Base-by-base conservation (phyloP, 2,113 vertebrate species). In the Neodon shergylaensis region DNA sequence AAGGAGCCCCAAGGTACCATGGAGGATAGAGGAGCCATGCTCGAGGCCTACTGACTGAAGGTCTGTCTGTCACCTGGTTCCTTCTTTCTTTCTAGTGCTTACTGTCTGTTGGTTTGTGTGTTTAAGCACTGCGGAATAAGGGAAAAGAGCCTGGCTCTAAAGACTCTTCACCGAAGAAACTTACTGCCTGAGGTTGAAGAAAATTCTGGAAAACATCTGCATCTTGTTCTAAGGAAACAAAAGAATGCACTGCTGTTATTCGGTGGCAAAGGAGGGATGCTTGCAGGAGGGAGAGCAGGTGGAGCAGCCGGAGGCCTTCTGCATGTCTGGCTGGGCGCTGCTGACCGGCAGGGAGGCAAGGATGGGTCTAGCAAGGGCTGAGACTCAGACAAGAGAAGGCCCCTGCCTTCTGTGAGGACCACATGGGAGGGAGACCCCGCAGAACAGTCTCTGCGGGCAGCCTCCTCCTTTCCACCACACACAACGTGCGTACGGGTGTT, bases 191-290 rank as follows among this genome's bases (percentile, higher is more conserved):
- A 96, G 88, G 95, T 93, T 96, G 95, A 94, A 96, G 94, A 88
- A 91, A 91, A 94, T 92, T 95, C 92, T 96, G 95, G 96, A 74
- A 96, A 97, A 92, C 96, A 91, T 63, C 88, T 95, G 88, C 91
- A 86, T 91, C 94, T 96, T 96, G 88, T 95, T 96, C 88, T 97
- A 94, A 96, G 96, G 85, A 97, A 96, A 97, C 92, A 95, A 89
- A 97, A 96, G 90, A 74, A 87, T 28, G 73, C n/a, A 70, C 81
- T 58, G n/a, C 73, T 91, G 85, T 96, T 94, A 92, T 13, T 19
- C 47, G 76, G 61, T 28, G 39, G 84, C 54, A 44, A 52, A 24
- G 44, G 52, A n/a, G 22, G 76, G 58, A 26, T 4, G 65, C 88
- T 22, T 1, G 68, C 22, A 21, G 8, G 85, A 88, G n/a, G 89